A percentile compares a stretch with the other conserved stretches of the same genome.
These are phyloP conservation scores for Rhadina sibilatrix DNA, from an alignment of 2,113 vertebrate genomes.

Conservation along the genomic window DNA sequence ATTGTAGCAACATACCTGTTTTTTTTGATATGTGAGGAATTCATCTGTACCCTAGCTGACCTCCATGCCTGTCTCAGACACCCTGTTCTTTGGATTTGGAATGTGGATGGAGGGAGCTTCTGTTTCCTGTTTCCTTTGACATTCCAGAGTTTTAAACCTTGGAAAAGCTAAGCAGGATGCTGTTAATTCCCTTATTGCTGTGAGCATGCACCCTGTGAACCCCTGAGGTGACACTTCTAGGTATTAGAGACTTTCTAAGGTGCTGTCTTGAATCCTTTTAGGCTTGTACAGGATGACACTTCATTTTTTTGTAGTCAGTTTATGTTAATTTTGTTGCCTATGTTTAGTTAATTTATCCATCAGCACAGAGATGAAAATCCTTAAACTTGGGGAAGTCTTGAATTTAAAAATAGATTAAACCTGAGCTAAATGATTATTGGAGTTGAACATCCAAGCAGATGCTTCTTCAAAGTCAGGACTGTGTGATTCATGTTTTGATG, in stretches of 20 bases:
- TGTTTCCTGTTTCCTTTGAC: background rate
- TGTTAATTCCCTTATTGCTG: background rate
- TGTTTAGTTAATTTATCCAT: background rate
- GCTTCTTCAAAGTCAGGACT: conserved; percentile 32
- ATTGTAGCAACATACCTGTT: fast-evolving
- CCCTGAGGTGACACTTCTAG: background rate
- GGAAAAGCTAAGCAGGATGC: background rate
- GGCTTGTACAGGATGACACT: background rate
- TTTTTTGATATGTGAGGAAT: background rate
- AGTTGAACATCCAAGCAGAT: conserved; percentile 17
- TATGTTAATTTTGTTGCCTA: background rate
- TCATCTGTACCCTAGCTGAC: background rate
- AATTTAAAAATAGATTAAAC: conserved; percentile 10
- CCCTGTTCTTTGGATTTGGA: background rate
- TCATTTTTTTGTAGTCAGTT: background rate
- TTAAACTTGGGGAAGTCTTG: background rate
- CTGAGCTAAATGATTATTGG: background rate
- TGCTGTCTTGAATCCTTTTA: background rate
- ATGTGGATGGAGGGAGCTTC: background rate
- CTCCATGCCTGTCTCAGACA: background rate
- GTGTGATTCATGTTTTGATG: conserved; percentile 49
- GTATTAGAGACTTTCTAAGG: background rate
- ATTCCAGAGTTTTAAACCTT: background rate
- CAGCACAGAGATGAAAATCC: background rate
- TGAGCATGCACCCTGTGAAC: background rate